Percentiles rank a stretch among this genome's conserved stretches.
Evolutionary conservation across 2,113 vertebrate genomes (phyloP).

Genomic region (Lagenorhynchus albirostris): DNA sequence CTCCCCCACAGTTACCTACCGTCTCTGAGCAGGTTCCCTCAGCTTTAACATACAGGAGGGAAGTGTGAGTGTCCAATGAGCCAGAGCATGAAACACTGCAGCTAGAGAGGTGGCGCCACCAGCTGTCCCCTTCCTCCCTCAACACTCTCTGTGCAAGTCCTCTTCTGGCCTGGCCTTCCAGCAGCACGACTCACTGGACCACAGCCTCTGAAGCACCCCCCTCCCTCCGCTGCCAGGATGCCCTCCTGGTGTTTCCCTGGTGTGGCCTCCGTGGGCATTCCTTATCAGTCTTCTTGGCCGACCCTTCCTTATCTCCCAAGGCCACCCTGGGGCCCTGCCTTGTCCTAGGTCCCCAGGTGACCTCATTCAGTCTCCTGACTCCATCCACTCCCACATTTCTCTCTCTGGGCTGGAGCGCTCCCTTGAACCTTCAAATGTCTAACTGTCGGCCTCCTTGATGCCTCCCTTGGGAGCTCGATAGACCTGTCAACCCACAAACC

Average conservation of each 20-base stretch:
- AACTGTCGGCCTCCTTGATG: neutral
- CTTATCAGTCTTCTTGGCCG: neutral
- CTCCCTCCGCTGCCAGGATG: neutral
- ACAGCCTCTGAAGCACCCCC: neutral
- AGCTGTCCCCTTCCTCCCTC: neutral
- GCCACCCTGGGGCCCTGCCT: neutral
- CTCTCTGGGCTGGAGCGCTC: neutral
- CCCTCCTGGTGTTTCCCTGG: neutral
- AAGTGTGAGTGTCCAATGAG: neutral
- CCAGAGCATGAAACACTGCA: fast-evolving
- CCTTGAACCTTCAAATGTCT: neutral
- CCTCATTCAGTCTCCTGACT: neutral
- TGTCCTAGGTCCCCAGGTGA: neutral
- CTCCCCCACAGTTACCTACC: neutral
- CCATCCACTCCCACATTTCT: neutral
- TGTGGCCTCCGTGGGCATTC: neutral
- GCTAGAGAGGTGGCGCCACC: neutral
- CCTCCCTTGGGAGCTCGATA: neutral
- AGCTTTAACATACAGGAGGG: neutral
- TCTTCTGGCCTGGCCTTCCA: neutral
- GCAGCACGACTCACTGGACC: neutral
- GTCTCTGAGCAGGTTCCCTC: neutral
- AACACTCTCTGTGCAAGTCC: neutral
- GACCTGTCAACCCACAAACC: neutral
- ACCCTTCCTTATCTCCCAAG: neutral